Conservation (phyloP, 2,797 vertebrate genomes). For the Pangasius larnaudii region DNA sequence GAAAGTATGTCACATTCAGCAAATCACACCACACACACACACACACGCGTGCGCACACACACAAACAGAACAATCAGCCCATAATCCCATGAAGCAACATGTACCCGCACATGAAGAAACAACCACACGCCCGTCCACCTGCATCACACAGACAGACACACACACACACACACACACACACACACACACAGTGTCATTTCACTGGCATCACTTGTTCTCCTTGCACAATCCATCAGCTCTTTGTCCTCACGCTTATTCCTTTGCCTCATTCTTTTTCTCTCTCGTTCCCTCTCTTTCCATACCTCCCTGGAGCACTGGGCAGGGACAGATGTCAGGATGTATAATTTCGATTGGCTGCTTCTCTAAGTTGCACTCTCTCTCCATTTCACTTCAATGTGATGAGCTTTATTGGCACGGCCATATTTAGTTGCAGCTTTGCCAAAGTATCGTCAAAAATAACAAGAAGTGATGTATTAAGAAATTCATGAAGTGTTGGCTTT, state of each 20-base stretch:
- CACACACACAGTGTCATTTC: constrained; percentile 6
- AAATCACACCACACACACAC: constrained; percentile 27
- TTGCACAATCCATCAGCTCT: constrained; percentile 46
- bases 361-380: constrained; percentile 62
- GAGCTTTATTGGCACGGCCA: constrained; percentile 27
- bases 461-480: constrained; percentile 11
- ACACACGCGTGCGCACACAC: constrained; percentile 8
- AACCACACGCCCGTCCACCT: constrained; percentile 20
- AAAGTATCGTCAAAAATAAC: constrained; percentile 14
- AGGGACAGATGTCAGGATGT: constrained; percentile 79
- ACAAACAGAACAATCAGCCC: constrained; percentile 30
- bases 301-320: constrained; percentile 67
- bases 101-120: constrained; percentile 14
- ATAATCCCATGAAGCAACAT: constrained; percentile 26
- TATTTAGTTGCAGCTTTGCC: constrained; percentile 16
- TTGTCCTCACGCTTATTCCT: constrained; percentile 23
- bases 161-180: constrained; percentile 16
- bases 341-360: constrained; percentile 76
- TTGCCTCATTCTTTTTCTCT: constrained; percentile 36
- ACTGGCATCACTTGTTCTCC: constrained; percentile 38
- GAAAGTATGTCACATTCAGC: constrained; percentile 54
- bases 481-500: constrained; percentile 6
- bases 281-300: constrained; percentile 18
- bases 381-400: constrained; percentile 1
- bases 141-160: neutral